A percentile compares a stretch with the other conserved stretches of the same genome.
phyloP scores from a whole-genome alignment of 2,797 vertebrate species.

The Oceanodroma leucorhoa region DNA sequence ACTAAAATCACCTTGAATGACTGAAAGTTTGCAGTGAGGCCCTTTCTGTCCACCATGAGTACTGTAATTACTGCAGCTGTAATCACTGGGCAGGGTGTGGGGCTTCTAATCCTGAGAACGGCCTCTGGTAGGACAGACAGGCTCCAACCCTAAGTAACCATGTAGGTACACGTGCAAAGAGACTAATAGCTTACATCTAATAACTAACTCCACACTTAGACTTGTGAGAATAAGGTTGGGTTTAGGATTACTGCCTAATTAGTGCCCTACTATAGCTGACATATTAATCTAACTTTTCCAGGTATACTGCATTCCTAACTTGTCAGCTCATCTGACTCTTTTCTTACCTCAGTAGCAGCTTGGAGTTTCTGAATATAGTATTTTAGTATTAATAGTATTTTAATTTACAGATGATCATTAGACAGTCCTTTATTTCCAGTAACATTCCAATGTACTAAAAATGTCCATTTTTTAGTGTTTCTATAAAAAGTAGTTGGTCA shows the following conservation, averaged over 20 bases:
- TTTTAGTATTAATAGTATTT: background rate
- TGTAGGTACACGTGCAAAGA: background rate
- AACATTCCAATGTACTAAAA: background rate
- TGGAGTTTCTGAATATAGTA: background rate
- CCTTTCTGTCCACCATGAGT: background rate
- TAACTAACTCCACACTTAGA: background rate
- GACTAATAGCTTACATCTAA: background rate
- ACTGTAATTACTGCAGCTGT: background rate
- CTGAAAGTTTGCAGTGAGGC: background rate
- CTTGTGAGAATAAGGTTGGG: background rate
- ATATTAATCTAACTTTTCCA: background rate
- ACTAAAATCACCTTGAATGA: background rate
- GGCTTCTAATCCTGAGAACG: background rate
- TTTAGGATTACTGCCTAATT: background rate
- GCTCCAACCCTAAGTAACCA: background rate
- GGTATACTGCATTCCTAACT: background rate
- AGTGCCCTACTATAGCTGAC: background rate
- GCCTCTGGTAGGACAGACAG: background rate
- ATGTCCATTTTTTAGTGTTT: background rate
- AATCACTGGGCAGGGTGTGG: background rate
- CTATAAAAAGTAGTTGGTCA: background rate
- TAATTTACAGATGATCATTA: background rate
- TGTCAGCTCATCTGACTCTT: background rate
- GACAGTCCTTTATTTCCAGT: background rate
- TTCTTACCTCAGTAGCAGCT: background rate